Base-by-base conservation (phyloP, 2,888 invertebrate species). In the Metopia argyrocephala region DNA sequence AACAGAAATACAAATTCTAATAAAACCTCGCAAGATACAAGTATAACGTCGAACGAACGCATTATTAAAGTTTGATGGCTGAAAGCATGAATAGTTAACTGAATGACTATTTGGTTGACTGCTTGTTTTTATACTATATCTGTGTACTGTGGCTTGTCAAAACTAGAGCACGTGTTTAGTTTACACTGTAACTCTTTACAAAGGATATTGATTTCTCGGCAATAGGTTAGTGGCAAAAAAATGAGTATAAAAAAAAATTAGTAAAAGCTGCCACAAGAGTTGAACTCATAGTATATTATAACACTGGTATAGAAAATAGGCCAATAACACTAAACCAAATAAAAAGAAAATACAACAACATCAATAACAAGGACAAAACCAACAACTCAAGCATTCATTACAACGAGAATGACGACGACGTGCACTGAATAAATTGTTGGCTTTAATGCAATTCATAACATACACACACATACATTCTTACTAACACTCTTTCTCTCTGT, bases 341-440 rank as follows among this genome's bases (percentile, higher is more conserved):
- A 38, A 38, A 38, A 38, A 38, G 12, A 0, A 12, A 12, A 38
- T 3, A 9, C 9, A 38, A 38, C 2, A 38, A 15, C 38, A 15
- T 3, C 15, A 38, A 38, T 15, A 38, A 38, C 38, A 9, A 15
- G 38, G 15, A 15, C 38, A 38, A 38, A 38, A 38, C 38, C 38
- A 38, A 38, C 12, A 38, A 38, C 38, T 38, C 1, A 15, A 38
- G 15, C 38, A 38, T 38, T 15, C 38, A 38, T 38, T 38, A 38
- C 38, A 38, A 38, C 38, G 38, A 38, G 38, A 38, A 38, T 38
- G 38, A 38, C 38, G 56, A 56, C 27, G 56, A 56, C 56, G 66
- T 78, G 71, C 66, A 56, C 9, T 66, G 66, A 73, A 78, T 78
- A 78, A 71, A 78, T 73, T 73, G 71, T 50, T 68, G 54, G 20